Percentiles rank a stretch among this genome's conserved stretches.
phyloP scores from a whole-genome alignment of 2,888 invertebrate genomes.

The Thyatira batis region DNA sequence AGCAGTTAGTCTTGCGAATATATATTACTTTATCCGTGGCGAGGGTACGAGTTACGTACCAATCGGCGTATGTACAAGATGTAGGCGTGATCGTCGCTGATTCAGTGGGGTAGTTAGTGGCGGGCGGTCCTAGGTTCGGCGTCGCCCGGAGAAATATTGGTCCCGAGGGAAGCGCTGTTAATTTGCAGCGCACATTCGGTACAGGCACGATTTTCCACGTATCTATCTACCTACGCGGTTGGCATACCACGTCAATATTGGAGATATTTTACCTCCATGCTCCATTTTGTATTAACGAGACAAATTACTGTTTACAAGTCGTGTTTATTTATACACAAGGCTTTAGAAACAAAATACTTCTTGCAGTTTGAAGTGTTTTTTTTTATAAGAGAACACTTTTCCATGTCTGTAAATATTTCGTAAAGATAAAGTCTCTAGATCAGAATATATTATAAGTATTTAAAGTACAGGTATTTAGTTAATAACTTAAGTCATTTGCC shows the following conservation, averaged over 20 bases:
- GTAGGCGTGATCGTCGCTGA: constrained; percentile 81
- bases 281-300: neutral
- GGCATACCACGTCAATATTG: constrained; percentile 43
- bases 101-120: constrained; percentile 80
- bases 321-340: neutral
- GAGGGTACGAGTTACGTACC: constrained; percentile 70
- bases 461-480: constrained; percentile 40
- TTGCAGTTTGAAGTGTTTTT: neutral
- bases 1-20: constrained; percentile 63
- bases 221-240: constrained; percentile 40
- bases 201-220: constrained; percentile 72
- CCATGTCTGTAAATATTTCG: constrained; percentile 4
- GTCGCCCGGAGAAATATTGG: constrained; percentile 78
- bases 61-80: constrained; percentile 79
- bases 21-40: constrained; percentile 72
- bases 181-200: constrained; percentile 74
- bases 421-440: constrained; percentile 13
- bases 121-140: constrained; percentile 78
- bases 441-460: too few species aligned
- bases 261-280: constrained; percentile 43
- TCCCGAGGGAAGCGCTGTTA: constrained; percentile 76
- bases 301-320: neutral
- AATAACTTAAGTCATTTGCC: constrained; percentile 28
- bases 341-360: neutral
- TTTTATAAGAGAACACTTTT: constrained; percentile 1